Percentiles rank a stretch among this genome's conserved stretches.
Conservation (phyloP, 37 sponge, comb jelly and placozoan genomes). For the Ianthella basta region DNA sequence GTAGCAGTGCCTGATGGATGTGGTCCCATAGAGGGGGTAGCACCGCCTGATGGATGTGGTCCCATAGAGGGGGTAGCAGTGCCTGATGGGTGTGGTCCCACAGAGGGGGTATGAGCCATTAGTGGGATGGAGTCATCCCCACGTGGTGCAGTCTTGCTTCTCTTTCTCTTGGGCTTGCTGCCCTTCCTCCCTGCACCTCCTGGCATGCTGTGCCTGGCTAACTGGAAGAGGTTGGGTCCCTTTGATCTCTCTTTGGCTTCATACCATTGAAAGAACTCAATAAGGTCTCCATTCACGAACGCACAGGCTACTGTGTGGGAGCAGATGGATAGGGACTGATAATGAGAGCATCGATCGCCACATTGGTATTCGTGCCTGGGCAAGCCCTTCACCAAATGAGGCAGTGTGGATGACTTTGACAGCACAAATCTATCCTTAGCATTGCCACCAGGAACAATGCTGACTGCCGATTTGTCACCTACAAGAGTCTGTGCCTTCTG, state of each 20-base stretch:
- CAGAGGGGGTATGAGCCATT: slow-evolving; percentile 11
- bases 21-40: neutral
- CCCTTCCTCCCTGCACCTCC: slow-evolving; percentile 44
- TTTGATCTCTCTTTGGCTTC: neutral
- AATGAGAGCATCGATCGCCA: slow-evolving; percentile 36
- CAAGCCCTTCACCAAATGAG: slow-evolving; percentile 3
- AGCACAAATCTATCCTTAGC: slow-evolving; percentile 26
- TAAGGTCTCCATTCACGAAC: slow-evolving; percentile 12
- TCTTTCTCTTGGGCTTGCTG: slow-evolving; percentile 24
- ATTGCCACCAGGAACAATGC: slow-evolving; percentile 37
- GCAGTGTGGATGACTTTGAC: slow-evolving; percentile 16
- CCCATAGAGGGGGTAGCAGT: too few species aligned
- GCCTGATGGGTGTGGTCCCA: too few species aligned
- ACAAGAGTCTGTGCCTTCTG: slow-evolving; percentile 13
- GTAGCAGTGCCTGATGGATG: too few species aligned
- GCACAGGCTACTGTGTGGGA: slow-evolving; percentile 46
- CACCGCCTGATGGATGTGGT: too few species aligned
- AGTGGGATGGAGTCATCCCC: slow-evolving; percentile 4
- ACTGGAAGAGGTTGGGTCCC: slow-evolving; percentile 17
- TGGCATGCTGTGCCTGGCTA: slow-evolving; percentile 37
- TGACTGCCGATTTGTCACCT: neutral
- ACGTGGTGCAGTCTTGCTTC: neutral
- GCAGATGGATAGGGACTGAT: slow-evolving; percentile 28
- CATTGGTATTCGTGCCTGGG: slow-evolving; percentile 20
- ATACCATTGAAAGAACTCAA: slow-evolving; percentile 32